Evolutionary conservation across 2,888 invertebrate genomes (phyloP), one percentile per base, ranked within the genome.

Genomic region (Azorinus chamasolen): DNA sequence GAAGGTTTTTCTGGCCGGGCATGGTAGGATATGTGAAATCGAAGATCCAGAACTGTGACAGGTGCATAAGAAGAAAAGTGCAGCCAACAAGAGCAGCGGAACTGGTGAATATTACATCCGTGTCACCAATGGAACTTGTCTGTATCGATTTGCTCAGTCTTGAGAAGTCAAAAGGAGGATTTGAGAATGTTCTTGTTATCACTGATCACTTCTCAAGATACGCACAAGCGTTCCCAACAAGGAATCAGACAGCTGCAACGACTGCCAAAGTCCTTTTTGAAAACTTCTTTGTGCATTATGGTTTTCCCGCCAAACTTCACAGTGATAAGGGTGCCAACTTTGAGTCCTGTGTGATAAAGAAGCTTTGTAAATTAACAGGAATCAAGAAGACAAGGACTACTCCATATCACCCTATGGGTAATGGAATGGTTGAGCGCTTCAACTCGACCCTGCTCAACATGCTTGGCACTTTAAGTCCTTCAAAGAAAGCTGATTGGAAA

Each of bases 321-420:
- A 68, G 58, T 39, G 58, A 55, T 22, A 10, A 58, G 18, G 71
- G 63, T 10, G 25, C 20, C 4, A 71, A 63, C 41, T 71, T 71
- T 57, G 53, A 57, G 18, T 62, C 62, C 0, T 2, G n/a, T 4
- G n/a, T 70, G 6, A 70, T 70, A n/a, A 43, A 48, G 24, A 55
- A 70, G 20, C 48, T 70, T 10, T 70, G 70, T 20, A 37, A 48
- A 3, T 25, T 70, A 24, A 41, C 54, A 10, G 37, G 61, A 24
- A 24, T 55, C 5, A 27, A 46, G 1, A 62, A 70, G 25, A 46
- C 61, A 20, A 8, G 54, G 8, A 71, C 71, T 6, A 71, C 63
- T 4, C 63, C 63, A 10, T 71, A 71, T 27, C 71, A 71, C 45
- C 41, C 71, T 16, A 63, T 71, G 63, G 57, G 57, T n/a, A 71